phyloP scores from a whole-genome alignment of 2,113 vertebrate genomes.

The Clupea harengus region DNA sequence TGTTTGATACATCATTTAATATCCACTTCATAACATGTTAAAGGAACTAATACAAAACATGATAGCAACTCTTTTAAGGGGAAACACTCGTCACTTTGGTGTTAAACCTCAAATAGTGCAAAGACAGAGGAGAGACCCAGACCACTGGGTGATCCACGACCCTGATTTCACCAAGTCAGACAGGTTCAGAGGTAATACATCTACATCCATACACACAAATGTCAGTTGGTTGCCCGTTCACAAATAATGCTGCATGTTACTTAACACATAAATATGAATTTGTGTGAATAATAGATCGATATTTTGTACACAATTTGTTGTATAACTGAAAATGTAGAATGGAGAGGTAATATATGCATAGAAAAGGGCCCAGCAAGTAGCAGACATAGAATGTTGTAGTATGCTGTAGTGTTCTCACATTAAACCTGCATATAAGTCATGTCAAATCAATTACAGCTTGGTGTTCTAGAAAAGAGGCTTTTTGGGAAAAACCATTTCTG shows the following conservation, averaged over 20 bases:
- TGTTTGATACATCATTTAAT: background rate
- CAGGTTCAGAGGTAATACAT: background rate
- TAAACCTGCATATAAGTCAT: background rate
- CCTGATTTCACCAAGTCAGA: background rate
- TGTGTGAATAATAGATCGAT: background rate
- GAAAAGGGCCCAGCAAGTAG: background rate
- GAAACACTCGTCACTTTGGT: background rate
- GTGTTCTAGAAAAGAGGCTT: background rate
- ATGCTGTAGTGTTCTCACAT: background rate
- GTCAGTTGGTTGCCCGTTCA: background rate
- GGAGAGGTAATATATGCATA: background rate
- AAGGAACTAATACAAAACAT: background rate
- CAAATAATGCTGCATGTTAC: background rate
- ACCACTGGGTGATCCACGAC: background rate
- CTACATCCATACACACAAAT: background rate
- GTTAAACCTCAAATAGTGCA: background rate
- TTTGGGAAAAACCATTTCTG: background rate
- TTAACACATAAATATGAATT: background rate
- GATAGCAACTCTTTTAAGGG: background rate
- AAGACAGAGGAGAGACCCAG: background rate
- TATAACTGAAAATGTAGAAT: background rate
- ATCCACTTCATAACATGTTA: background rate
- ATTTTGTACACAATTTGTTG: background rate
- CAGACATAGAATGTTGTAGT: background rate
- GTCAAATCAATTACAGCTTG: background rate